Conservation (phyloP, 2,888 invertebrate genomes). For the Pharmacophagus antenor region DNA sequence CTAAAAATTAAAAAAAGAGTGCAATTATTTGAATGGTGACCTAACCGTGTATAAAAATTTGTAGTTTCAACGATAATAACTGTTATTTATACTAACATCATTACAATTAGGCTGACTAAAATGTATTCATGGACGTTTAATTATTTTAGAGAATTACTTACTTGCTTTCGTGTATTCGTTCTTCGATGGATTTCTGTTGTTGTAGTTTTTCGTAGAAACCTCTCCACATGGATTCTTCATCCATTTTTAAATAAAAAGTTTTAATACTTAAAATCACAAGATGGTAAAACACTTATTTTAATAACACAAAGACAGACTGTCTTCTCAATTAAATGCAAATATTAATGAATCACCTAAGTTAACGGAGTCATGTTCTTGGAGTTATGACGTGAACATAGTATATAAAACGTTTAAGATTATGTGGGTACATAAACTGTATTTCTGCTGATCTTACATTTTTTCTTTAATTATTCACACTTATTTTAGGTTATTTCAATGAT, state of each 20-base stretch:
- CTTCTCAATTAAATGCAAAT: constrained; percentile 9
- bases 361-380: constrained; percentile 59
- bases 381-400: constrained; percentile 65
- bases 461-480: not conserved
- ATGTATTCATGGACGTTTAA: not conserved
- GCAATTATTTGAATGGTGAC: no score
- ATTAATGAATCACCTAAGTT: constrained; percentile 55
- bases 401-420: constrained; percentile 25
- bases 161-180: constrained; percentile 85
- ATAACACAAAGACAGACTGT: constrained; percentile 1
- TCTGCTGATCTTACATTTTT: not conserved
- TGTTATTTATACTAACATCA: not conserved
- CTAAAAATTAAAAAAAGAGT: no score
- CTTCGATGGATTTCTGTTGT: constrained; percentile 82
- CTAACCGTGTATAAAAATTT: no score
- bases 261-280: constrained; percentile 22
- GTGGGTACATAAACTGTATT: constrained; percentile 23
- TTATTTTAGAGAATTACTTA: constrained; percentile 57
- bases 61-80: no score
- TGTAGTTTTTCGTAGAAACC: constrained; percentile 85
- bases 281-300: constrained; percentile 6
- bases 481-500: constrained; percentile 22
- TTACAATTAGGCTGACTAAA: not conserved
- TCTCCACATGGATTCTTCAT: constrained; percentile 90
- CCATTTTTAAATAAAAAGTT: constrained; percentile 53